Base-by-base conservation (phyloP, 1,140 invertebrate species). In the Trypoxylus dichotomus region DNA sequence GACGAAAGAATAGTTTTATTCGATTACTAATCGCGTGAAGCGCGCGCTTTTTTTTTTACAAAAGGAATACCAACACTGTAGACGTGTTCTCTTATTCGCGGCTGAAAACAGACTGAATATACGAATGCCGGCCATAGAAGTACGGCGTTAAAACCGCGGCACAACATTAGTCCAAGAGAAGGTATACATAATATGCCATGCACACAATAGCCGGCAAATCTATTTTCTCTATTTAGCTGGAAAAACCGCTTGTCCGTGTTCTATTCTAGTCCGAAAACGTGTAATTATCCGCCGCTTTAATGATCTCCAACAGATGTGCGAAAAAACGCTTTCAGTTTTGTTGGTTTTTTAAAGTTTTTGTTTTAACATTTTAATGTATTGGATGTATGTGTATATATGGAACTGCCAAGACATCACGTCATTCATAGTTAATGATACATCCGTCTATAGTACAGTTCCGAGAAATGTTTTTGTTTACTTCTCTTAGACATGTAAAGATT, bases 81-180 rank as follows among this genome's bases (percentile, higher is more conserved):
- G 60, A 29, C 60, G 60, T 68, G 24, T 29, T 24, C 11, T 68
- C 60, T 13, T 68, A 27, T 29, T 68, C 60, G 60, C 19, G 60
- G 60, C 27, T 68, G 27, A 68, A 68, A 68, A 68, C 60, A 68
- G 60, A 68, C 60, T 68, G 60, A 68, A 11, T 29, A 37, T 8
- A 24, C 19, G 47, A 43, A 43, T 54, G 21, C 60, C 60, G 60
- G 21, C 15, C 27, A 68, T 25, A 68, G 24, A 27, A 68, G 3
- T 2, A 19, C 47, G 13, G 47, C 11, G 60, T 68, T 25, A 68
- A 10, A 68, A 68, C 60, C 19, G 60, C 60, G 21, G 60, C 24
- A 29, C 7, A 37, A 37, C 32, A 11, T 68, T 68, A 68, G 19
- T 15, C 21, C 60, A 68, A 68, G 60, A 68, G 60, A 68, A 68